phyloP scores from a whole-genome alignment of 92 coral and sea anemone species.

The Muricea muricata region DNA sequence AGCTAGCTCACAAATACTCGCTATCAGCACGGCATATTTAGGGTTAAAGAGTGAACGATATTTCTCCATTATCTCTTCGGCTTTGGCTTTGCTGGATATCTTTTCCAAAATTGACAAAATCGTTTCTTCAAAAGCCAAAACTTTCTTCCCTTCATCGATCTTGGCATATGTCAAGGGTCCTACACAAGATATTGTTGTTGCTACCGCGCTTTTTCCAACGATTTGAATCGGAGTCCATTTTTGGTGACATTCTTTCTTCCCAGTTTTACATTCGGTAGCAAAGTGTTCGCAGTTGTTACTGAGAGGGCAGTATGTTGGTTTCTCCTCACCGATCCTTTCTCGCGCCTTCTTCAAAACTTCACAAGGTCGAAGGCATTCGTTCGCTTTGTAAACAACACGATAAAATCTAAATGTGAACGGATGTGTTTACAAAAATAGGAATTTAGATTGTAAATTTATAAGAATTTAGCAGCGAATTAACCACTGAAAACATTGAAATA shows the following conservation, averaged over 20 bases:
- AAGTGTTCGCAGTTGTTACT: not conserved
- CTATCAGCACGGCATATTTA: too few relatives aligned
- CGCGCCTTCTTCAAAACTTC: not conserved
- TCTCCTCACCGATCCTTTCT: not conserved
- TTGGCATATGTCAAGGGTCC: not conserved
- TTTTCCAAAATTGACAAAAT: too few relatives aligned
- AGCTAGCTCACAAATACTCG: too few relatives aligned
- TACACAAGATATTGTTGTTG: too few relatives aligned
- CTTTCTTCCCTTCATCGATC: not conserved
- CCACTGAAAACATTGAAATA: too few relatives aligned
- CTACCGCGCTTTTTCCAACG: not conserved
- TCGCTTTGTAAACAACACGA: not conserved
- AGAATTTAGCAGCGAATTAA: too few relatives aligned
- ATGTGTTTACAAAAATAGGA: too few relatives aligned
- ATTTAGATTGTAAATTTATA: too few relatives aligned
- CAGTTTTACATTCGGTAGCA: not conserved
- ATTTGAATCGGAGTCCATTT: not conserved
- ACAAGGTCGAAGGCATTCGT: not conserved
- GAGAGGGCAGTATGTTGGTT: not conserved
- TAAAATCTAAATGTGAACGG: not conserved
- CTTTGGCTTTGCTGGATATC: too few relatives aligned
- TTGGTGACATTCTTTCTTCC: not conserved
- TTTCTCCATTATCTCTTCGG: too few relatives aligned
- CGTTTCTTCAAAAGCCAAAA: too few relatives aligned
- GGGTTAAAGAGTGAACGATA: too few relatives aligned